Conservation (phyloP, 2,113 vertebrate genomes). For the Calidris pugnax region DNA sequence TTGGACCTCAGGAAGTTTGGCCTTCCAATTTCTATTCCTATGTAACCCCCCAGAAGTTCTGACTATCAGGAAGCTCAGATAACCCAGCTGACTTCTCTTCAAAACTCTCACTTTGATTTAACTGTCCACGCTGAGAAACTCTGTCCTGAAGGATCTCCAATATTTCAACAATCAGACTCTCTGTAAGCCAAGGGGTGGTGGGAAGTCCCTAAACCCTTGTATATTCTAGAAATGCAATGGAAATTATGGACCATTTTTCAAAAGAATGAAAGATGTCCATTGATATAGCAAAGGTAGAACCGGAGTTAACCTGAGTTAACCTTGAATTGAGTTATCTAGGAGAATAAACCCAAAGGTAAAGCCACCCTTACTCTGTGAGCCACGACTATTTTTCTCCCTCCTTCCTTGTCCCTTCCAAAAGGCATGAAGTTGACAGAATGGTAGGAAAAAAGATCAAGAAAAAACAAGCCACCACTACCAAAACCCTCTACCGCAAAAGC, state of each 20-base stretch:
- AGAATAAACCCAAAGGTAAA: not conserved
- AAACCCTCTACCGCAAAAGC: not conserved
- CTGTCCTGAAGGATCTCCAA: not conserved
- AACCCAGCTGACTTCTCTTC: not conserved
- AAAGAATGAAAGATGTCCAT: not conserved
- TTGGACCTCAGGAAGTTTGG: not conserved
- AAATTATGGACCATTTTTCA: not conserved
- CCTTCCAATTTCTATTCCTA: not conserved
- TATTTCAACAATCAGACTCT: not conserved
- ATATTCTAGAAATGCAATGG: not conserved
- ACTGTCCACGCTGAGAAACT: not conserved
- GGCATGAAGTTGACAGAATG: not conserved
- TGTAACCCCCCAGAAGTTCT: not conserved
- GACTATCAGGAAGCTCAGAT: not conserved
- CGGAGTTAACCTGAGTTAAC: not conserved
- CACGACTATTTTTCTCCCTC: not conserved
- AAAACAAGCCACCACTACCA: not conserved
- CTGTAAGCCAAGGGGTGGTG: not conserved
- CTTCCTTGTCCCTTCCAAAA: not conserved
- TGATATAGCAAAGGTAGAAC: not conserved
- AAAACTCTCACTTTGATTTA: not conserved
- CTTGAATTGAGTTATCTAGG: not conserved
- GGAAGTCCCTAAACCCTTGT: not conserved
- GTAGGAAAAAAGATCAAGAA: not conserved
- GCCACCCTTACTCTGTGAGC: not conserved